phyloP scores from a whole-genome alignment of 1,140 invertebrate genomes.

The Phymastichus coffea region DNA sequence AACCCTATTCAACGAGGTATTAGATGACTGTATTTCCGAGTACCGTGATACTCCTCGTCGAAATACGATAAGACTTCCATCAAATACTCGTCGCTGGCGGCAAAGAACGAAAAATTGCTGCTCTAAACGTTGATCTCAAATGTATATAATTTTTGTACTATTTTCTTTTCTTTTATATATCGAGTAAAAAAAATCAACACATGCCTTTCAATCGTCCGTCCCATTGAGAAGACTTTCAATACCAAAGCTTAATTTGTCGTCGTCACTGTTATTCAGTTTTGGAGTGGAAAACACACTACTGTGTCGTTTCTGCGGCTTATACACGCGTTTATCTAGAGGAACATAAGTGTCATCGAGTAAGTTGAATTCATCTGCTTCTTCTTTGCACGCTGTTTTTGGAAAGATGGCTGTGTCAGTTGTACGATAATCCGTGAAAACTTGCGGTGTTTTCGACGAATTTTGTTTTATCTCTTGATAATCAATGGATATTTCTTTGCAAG shows the following conservation, averaged over 20 bases:
- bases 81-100: not conserved
- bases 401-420: too few relatives aligned
- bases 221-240: constrained; percentile 35
- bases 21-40: constrained; percentile 41
- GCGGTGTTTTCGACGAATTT: too few relatives aligned
- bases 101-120: not conserved
- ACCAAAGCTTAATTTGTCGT: constrained; percentile 26
- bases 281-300: not conserved
- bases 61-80: constrained; percentile 1
- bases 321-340: constrained; percentile 40
- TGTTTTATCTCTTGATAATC: not conserved
- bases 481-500: not conserved
- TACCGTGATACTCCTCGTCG: constrained; percentile 32
- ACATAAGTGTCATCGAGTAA: constrained; percentile 40
- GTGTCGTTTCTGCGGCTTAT: constrained; percentile 10
- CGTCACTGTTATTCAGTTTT: not conserved
- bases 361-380: constrained; percentile 38
- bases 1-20: constrained; percentile 46
- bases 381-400: too few relatives aligned
- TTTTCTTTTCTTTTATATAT: too few relatives aligned
- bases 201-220: constrained; percentile 27
- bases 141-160: not conserved
- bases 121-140: not conserved
- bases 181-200: too few relatives aligned
- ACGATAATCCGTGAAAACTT: too few relatives aligned